Conservation (phyloP, 2,888 invertebrate species). For the Eupeodes latifasciatus region DNA sequence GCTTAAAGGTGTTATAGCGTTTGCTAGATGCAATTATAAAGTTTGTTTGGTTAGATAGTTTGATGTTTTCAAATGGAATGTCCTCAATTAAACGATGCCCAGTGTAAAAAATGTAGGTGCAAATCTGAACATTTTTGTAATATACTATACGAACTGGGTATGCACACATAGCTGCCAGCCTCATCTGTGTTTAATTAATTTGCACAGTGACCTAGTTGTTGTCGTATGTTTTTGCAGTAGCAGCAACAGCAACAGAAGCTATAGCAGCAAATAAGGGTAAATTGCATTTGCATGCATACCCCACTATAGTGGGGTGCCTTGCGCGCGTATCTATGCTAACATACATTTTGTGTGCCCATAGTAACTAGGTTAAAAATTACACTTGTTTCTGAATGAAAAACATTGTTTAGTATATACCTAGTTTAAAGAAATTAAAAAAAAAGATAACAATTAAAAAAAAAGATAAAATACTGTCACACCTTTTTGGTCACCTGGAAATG, state of each 20-base stretch:
- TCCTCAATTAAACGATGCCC: not conserved
- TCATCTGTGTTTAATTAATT: constrained; percentile 75
- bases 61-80: not conserved
- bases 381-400: constrained; percentile 67
- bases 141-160: constrained; percentile 12
- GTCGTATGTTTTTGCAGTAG: constrained; percentile 43
- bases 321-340: constrained; percentile 12
- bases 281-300: constrained; percentile 68
- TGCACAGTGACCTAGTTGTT: constrained; percentile 72
- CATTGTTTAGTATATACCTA: constrained; percentile 48
- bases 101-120: constrained; percentile 21
- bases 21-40: too few species aligned
- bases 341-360: constrained; percentile 44
- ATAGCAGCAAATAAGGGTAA: constrained; percentile 55
- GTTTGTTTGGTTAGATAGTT: too few species aligned
- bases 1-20: too few species aligned
- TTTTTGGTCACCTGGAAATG: constrained; percentile 64
- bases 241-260: constrained; percentile 2
- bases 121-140: constrained; percentile 63
- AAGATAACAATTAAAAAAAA: constrained; percentile 13
- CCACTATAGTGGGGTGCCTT: constrained; percentile 12
- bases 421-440: not conserved
- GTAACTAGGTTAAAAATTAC: constrained; percentile 73
- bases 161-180: constrained; percentile 38
- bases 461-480: constrained; percentile 51